phyloP scores from a whole-genome alignment of 2,113 vertebrate species.

The Chloroceryle aenea region DNA sequence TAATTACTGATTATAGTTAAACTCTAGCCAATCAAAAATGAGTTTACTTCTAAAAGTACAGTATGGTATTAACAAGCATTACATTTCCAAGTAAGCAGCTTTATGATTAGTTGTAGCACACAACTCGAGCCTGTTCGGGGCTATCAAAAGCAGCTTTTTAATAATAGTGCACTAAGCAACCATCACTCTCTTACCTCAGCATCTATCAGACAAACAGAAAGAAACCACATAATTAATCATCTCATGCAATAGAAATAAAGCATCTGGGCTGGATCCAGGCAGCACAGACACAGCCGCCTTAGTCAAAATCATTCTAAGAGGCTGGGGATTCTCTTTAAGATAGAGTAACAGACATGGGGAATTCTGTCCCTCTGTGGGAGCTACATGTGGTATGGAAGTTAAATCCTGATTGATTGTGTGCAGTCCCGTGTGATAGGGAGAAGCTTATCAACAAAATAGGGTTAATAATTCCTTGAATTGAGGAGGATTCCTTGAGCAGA shows the following conservation, averaged over 20 bases:
- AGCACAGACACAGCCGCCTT: neutral
- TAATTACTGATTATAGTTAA: constrained; percentile 86
- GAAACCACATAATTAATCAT: constrained; percentile 69
- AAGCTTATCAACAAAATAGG: neutral
- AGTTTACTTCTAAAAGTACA: constrained; percentile 79
- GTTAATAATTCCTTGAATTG: neutral
- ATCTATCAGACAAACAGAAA: constrained; percentile 72
- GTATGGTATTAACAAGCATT: constrained; percentile 77
- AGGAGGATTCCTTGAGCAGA: neutral
- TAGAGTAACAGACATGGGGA: neutral
- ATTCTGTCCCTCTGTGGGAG: neutral
- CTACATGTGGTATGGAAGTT: neutral
- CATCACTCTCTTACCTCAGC: constrained; percentile 67
- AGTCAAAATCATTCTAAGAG: constrained; percentile 4
- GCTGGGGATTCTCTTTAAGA: neutral
- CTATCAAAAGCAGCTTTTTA: constrained; percentile 79
- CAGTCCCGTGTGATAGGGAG: neutral
- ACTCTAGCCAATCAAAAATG: constrained; percentile 79
- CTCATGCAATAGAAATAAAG: constrained; percentile 59
- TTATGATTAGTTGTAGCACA: constrained; percentile 77
- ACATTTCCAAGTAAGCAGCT: constrained; percentile 79
- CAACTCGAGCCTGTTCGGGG: constrained; percentile 69
- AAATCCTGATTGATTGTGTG: neutral
- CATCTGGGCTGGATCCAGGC: constrained; percentile 44
- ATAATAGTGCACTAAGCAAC: constrained; percentile 71